Base-by-base conservation (phyloP, 2,888 invertebrate genomes). In the Nomada goodeniana region DNA sequence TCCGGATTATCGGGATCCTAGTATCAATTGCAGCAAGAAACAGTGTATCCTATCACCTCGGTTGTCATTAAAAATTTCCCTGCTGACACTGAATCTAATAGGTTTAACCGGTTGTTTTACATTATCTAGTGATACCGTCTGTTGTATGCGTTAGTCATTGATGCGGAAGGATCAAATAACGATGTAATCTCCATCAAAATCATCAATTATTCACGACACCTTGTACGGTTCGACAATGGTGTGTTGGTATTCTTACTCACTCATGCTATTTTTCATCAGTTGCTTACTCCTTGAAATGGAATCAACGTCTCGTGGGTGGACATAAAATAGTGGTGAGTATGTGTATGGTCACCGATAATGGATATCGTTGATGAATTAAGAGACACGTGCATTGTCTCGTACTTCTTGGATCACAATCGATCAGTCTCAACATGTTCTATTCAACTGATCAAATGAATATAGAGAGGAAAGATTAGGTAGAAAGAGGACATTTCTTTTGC, bases 171-270 rank as follows among this genome's bases (percentile, higher is more conserved):
- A 74, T 60, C 59, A 42, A 55, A 26, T 47, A 72, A 55, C 52
- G 60, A 55, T 67, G 29, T 59, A 80, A 18, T 47, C 61, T 59
- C 52, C n/a, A 23, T 11, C 36, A 52, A 69, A 36, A 42, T 53
- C 59, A 84, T 89, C 83, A 86, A 86, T 86, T 89, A 89, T 89
- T 86, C 83, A 80, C 47, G 61, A 87, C 84, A 76, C 78, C 83
- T 88, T 86, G 84, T 72, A 26, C 7, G n/a, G 42, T 65, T 42
- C n/a, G 36, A 79, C 23, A 81, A 69, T 76, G 65, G 68, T 57
- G 59, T 55, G 64, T 59, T 55, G 52, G 64, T 71, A 60, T 36
- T n/a, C 13, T 71, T 71, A 63, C 26, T 47, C 29, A n/a, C 63
- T 13, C 15, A 10, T 7, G 42, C 29, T 55, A 59, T 68, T 70